These are phyloP conservation scores for Poeciliopsis turrubarensis DNA, from an alignment of 2,113 vertebrate species.

Conservation along the genomic window DNA sequence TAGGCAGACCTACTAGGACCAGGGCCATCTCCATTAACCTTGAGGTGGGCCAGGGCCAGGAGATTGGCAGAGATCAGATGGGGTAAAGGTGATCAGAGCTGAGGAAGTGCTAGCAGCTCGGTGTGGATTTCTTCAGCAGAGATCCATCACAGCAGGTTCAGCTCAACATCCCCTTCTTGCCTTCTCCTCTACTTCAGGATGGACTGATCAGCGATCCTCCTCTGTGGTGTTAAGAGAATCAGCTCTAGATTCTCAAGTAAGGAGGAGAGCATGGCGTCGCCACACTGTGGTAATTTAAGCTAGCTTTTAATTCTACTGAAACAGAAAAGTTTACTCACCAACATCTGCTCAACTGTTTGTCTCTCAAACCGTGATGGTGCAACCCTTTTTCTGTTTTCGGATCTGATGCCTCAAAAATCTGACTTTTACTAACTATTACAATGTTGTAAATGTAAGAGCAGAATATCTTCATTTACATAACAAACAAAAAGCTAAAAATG, in stretches of 20 bases:
- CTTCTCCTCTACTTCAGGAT: constrained; percentile 21
- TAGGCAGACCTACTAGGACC: not conserved
- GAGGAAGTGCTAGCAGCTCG: constrained; percentile 16
- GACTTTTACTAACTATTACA: not conserved
- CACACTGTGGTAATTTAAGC: constrained; percentile 86
- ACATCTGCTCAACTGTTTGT: not conserved
- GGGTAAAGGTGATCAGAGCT: constrained; percentile 50
- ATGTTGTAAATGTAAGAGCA: not conserved
- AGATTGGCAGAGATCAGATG: constrained; percentile 30
- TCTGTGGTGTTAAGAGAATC: constrained; percentile 81
- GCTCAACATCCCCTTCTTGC: constrained; percentile 8
- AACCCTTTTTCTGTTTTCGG: not conserved
- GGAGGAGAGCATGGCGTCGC: constrained; percentile 84
- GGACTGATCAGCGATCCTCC: constrained; percentile 58
- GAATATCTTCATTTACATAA: not conserved
- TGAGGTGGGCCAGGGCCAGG: constrained; percentile 49
- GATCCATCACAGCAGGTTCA: constrained; percentile 6
- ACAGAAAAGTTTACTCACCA: constrained; percentile 20
- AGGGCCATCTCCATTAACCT: constrained; percentile 74
- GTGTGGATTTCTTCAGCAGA: not conserved
- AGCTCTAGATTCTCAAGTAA: constrained; percentile 78
- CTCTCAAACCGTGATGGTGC: not conserved
- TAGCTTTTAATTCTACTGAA: constrained; percentile 15
- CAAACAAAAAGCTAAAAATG: not conserved
- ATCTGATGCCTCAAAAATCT: not conserved